Evolutionary conservation across 1,140 invertebrate genomes (phyloP).

Genomic region (Tachypleus tridentatus): DNA sequence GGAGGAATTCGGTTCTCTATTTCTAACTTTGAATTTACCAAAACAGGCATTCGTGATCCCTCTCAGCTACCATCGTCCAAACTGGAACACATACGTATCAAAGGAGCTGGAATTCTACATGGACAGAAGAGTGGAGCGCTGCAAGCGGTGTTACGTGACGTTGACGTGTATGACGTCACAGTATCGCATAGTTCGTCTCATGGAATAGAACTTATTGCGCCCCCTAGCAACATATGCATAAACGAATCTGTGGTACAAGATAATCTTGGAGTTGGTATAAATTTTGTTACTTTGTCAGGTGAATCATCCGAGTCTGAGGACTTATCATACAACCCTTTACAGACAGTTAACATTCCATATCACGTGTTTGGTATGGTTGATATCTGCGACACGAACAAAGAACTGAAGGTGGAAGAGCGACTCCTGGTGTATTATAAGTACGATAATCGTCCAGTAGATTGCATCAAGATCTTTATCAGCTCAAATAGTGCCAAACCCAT

Average conservation of each 20-base stretch:
- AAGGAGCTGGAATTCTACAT: conserved; percentile 91
- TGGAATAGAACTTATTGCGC: conserved; percentile 82
- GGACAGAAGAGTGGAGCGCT: conserved; percentile 88
- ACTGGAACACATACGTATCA: conserved; percentile 71
- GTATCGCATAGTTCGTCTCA: conserved; percentile 75
- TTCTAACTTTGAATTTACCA: conserved; percentile 59
- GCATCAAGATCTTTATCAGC: conserved; percentile 92
- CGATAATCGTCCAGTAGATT: conserved; percentile 88
- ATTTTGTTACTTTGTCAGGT: conserved; percentile 74
- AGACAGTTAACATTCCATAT: conserved; percentile 77
- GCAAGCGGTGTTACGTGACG: conserved; percentile 51
- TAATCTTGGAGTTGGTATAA: conserved; percentile 79
- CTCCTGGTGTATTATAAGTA: conserved; percentile 95
- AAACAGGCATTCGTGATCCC: conserved; percentile 2
- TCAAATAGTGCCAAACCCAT: conserved; percentile 68
- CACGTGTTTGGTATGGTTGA: conserved; percentile 90
- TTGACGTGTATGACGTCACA: conserved; percentile 48
- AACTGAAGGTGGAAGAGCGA: conserved; percentile 75
- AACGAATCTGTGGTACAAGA: conserved; percentile 50
- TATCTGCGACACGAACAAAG: conserved; percentile 89
- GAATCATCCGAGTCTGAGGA: conserved; percentile 57
- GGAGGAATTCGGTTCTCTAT: conserved; percentile 88
- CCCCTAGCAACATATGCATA: conserved; percentile 54
- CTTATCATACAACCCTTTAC: conserved; percentile 56
- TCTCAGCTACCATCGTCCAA: conserved; percentile 5